Evolutionary conservation across 2,797 vertebrate species (phyloP).

Genomic region (Acropternis orthonyx): DNA sequence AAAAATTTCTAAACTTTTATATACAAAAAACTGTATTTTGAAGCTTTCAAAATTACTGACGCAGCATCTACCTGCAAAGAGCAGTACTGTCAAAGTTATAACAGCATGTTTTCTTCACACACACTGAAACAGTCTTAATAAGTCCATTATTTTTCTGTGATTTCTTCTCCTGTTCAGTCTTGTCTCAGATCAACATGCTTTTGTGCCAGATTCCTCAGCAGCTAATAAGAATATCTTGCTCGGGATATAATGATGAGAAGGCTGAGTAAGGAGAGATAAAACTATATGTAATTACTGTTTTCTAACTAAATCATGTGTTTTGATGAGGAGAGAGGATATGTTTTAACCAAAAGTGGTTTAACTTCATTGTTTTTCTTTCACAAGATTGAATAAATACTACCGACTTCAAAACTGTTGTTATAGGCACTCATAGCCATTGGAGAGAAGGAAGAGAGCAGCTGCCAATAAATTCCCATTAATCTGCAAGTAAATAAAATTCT

Average conservation of each 20-base stretch:
- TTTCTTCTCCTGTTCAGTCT: background rate
- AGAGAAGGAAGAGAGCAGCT: background rate
- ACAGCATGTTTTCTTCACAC: background rate
- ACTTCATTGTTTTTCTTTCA: background rate
- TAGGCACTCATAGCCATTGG: background rate
- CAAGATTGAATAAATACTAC: background rate
- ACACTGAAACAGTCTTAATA: background rate
- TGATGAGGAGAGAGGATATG: background rate
- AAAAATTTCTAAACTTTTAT: background rate
- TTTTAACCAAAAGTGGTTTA: background rate
- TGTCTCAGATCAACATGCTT: background rate
- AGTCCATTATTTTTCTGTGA: background rate
- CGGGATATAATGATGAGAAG: background rate
- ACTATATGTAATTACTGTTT: background rate
- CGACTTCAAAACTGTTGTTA: background rate
- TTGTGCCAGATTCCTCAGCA: background rate
- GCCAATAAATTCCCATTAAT: background rate
- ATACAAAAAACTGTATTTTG: background rate
- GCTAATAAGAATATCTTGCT: background rate
- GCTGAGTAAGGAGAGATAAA: background rate
- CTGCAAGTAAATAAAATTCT: background rate
- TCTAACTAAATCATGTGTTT: background rate
- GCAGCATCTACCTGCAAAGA: background rate
- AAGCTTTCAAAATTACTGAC: background rate
- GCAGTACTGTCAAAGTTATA: background rate